Base-by-base conservation (phyloP, 2,113 vertebrate genomes). In the Mirza zaza region DNA sequence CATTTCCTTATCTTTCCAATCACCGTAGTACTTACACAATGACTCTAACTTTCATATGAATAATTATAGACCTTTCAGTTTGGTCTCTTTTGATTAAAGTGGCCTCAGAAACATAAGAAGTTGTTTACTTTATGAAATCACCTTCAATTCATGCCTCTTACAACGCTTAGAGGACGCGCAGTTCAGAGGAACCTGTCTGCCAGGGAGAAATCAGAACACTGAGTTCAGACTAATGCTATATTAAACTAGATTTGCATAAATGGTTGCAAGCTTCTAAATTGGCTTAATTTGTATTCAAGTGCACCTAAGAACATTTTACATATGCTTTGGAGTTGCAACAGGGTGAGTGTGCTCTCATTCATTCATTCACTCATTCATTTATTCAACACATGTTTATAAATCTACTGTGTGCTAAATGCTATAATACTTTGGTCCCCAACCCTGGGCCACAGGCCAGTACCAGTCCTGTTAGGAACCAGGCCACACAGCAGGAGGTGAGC, bases 231-330 rank as follows among this genome's bases (percentile, higher is more conserved):
- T 95, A 94, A 96, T 93, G 96, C 91, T 95, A 87, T 93, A 96
- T 97, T 97, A 97, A 96, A 80, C 70, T 80, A 23, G 68, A 97
- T 96, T 97, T 97, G 70, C 94, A 96, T 95, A 96, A 96, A 96
- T 95, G 86, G 85, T 91, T 96, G 96, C 94, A 90, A 84, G 86
- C 76, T 91, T 87, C 97, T 95, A 97, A 96, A 89, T 95, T 96
- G 45, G 85, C 39, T 93, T 96, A 90, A 83, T 97, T 93, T 87
- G 75, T 96, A 87, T 87, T 96, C 80, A 95, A 48, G 5, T n/a
- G 71, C 92, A 71, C 89, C 32, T 91, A 73, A 93, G 79, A 96
- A 70, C 36, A 34, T 90, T 84, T 91, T 63, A 23, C 27, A 45
- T 94, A 63, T 65, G 57, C 48, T 97, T 61, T 83, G 25, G 36